These are phyloP conservation scores for Brachionus paranguensis DNA, from an alignment of 1,140 invertebrate species.

Conservation along the genomic window DNA sequence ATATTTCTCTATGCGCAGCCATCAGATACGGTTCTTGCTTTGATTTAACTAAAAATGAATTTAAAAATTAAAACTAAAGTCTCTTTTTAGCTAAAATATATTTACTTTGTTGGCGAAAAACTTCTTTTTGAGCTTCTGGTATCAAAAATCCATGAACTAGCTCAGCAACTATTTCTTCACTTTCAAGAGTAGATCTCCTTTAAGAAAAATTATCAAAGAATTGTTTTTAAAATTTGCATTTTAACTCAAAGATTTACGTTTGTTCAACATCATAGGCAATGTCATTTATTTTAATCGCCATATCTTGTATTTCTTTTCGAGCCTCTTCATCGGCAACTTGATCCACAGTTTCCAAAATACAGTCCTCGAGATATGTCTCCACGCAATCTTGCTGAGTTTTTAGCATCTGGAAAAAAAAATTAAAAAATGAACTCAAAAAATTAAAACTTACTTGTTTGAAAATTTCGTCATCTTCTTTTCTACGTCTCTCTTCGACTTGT, in stretches of 20 bases:
- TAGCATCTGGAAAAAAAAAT: conserved; percentile 52
- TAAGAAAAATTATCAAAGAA: neutral
- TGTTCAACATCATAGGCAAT: conserved; percentile 55
- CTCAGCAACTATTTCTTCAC: conserved; percentile 62
- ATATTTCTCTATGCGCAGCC: conserved; percentile 34
- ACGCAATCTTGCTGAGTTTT: conserved; percentile 62
- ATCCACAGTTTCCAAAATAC: conserved; percentile 62
- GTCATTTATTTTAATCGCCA: conserved; percentile 62
- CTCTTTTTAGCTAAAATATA: neutral
- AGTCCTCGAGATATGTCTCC: conserved; percentile 63
- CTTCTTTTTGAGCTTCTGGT: conserved; percentile 59
- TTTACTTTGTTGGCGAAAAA: conserved; percentile 51
- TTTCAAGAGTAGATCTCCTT: conserved; percentile 45
- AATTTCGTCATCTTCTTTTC: conserved; percentile 68
- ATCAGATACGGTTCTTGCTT: conserved; percentile 35
- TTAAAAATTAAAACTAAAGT: neutral
- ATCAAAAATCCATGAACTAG: conserved; percentile 63
- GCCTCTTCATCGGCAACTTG: conserved; percentile 60
- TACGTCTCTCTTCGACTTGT: conserved; percentile 63
- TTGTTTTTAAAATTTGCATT: neutral
- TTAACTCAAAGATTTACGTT: conserved; percentile 43
- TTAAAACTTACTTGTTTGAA: conserved; percentile 63
- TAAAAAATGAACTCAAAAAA: neutral
- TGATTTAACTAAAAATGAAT: conserved; percentile 21
- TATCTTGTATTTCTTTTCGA: conserved; percentile 56